These are phyloP conservation scores for Corythornis cristatus DNA, from an alignment of 2,113 vertebrate species.

Conservation along the genomic window DNA sequence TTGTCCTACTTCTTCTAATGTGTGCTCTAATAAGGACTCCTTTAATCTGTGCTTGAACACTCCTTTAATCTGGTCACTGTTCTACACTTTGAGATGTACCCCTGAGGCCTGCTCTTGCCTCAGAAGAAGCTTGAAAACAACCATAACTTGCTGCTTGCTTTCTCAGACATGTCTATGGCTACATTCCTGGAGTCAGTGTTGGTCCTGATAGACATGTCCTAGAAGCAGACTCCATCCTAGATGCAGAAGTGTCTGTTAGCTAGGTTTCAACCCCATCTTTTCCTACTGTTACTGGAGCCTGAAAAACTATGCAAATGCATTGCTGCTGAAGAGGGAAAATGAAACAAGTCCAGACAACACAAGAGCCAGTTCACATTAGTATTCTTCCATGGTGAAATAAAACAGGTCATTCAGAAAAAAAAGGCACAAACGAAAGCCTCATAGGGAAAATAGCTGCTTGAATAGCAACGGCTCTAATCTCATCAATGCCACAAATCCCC, in stretches of 20 bases:
- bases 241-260: neutral
- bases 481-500: slow-evolving; percentile 1
- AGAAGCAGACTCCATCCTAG: neutral
- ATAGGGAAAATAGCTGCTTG: neutral
- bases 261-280: neutral
- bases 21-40: slow-evolving; percentile 37
- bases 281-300: neutral
- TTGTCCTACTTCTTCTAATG: slow-evolving; percentile 63
- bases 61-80: slow-evolving; percentile 57
- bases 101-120: slow-evolving; percentile 42
- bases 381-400: neutral
- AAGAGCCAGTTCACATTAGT: neutral
- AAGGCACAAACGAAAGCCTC: neutral
- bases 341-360: neutral
- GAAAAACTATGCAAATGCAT: neutral
- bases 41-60: slow-evolving; percentile 49
- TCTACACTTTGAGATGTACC: slow-evolving; percentile 52
- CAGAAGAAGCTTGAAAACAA: slow-evolving; percentile 49
- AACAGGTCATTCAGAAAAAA: neutral
- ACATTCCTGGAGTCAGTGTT: neutral
- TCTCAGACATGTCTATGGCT: slow-evolving; percentile 6
- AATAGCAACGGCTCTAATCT: neutral
- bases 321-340: neutral
- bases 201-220: neutral
- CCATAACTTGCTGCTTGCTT: slow-evolving; percentile 25